Conservation (phyloP, 2,888 invertebrate species). For the Drosophila histrio region DNA sequence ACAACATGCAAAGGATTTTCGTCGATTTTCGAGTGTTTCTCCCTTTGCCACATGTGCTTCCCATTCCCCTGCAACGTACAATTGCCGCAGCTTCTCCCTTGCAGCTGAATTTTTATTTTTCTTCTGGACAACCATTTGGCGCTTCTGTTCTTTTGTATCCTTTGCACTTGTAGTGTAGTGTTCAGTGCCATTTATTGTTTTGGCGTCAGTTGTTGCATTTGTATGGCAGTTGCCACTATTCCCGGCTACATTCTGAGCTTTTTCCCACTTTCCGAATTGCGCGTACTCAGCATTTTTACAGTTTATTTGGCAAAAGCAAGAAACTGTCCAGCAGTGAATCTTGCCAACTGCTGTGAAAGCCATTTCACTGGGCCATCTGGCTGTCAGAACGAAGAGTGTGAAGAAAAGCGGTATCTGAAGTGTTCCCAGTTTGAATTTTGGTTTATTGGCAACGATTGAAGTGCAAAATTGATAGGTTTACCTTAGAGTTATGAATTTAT, state of each 20-base stretch:
- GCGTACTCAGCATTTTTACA: conserved; percentile 71
- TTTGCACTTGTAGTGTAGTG: conserved; percentile 39
- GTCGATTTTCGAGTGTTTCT: conserved; percentile 68
- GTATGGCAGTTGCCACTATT: conserved; percentile 46
- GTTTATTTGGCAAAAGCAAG: conserved; percentile 65
- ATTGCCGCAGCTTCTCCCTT: background rate
- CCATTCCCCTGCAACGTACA: background rate
- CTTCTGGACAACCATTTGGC: conserved; percentile 45
- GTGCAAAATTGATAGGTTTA: background rate
- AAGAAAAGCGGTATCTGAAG: background rate
- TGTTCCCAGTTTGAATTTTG: background rate
- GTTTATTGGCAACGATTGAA: conserved; percentile 8
- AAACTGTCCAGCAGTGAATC: conserved; percentile 39
- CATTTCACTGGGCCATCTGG: conserved; percentile 24
- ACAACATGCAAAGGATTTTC: conserved; percentile 78
- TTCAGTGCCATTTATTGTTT: conserved; percentile 71
- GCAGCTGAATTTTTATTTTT: conserved; percentile 1
- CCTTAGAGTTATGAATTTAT: no score
- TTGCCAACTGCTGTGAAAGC: conserved; percentile 34
- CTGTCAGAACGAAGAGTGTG: background rate
- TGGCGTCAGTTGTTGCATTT: conserved; percentile 72
- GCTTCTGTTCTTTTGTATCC: conserved; percentile 53
- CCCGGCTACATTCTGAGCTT: background rate
- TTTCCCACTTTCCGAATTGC: conserved; percentile 28
- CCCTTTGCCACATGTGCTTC: conserved; percentile 63